Base-by-base conservation (phyloP, 2,113 vertebrate genomes). In the Scophthalmus maximus region DNA sequence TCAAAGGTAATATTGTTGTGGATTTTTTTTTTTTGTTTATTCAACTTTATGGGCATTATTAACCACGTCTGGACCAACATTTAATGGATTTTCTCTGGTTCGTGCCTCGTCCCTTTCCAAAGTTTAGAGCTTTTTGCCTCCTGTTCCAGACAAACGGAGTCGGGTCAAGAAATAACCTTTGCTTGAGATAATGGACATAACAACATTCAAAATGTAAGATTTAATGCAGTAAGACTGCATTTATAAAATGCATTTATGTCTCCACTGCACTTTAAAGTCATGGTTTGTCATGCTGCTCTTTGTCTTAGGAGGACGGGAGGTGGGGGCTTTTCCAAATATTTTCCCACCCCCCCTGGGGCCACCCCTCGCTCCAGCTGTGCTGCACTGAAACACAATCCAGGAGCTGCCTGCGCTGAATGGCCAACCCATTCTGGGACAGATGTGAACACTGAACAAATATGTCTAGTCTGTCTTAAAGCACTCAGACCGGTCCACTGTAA, bases 351-450 rank as follows among this genome's bases (percentile, higher is more conserved):
- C 78, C 26, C 5, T 2, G 7, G 8, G 36, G 60, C 75, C 49
- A 56, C 46, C 12, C 15, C 49, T 53, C 3, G 0, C 49, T 78
- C 85, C 88, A 91, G 89, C 91, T 90, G 89, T 79, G 87, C 81
- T 82, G 62, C 25, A 67, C 49, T 86, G 82, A 89, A 90, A 88
- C 79, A 57, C 64, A 80, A 84, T 64, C 83, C 81, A 78, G 68
- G 64, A 61, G 58, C 63, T 44, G 49, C 58, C 52, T 76, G 36
- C 38, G 49, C 66, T 29, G 55, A 78, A 76, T 60, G 63, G 29
- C 78, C 14, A 47, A 53, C 58, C 78, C 63, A 63, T 78, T 84
- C 61, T 81, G 66, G 75, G 66, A 68, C 83, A 85, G 70, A 82
- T 81, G 79, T 81, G 62, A 81, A 38, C 20, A 20, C 68, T 76